phyloP scores from a whole-genome alignment of 2,888 invertebrate species.

The Leptinotarsa rubiginosa region DNA sequence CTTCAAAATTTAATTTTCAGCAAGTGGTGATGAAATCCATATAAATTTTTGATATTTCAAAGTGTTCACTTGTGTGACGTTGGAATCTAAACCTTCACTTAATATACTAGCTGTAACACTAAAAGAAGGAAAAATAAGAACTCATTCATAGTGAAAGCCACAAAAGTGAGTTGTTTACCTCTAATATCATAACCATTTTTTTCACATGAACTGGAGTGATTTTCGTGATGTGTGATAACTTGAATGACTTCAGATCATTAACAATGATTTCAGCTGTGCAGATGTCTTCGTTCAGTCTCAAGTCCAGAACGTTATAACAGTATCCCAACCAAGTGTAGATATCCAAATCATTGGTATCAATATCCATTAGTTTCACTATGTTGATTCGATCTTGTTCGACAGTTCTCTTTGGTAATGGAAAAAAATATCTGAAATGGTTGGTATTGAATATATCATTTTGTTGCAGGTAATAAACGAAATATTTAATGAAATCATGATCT shows the following conservation, averaged over 20 bases:
- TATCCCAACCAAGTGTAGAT: conserved; percentile 62
- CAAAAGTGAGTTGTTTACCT: conserved; percentile 56
- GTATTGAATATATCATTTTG: too few species aligned
- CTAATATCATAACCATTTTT: conserved; percentile 65
- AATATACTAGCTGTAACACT: background rate
- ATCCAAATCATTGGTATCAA: conserved; percentile 55
- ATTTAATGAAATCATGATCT: too few species aligned
- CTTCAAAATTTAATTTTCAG: too few species aligned
- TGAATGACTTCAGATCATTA: conserved; percentile 63
- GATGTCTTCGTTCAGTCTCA: conserved; percentile 66
- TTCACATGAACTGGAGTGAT: conserved; percentile 65
- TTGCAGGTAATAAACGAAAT: too few species aligned
- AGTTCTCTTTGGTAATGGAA: conserved; percentile 66
- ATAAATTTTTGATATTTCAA: too few species aligned
- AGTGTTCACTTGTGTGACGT: background rate
- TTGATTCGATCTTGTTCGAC: conserved; percentile 66
- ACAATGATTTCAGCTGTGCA: conserved; percentile 66
- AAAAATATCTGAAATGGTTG: conserved; percentile 60
- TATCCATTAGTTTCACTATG: conserved; percentile 62
- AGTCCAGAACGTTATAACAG: conserved; percentile 66
- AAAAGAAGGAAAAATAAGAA: background rate
- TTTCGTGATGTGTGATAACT: conserved; percentile 64
- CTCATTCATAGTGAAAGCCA: too few species aligned
- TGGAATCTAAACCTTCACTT: too few species aligned
- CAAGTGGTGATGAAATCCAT: too few species aligned